Evolutionary conservation across 2,888 invertebrate genomes (phyloP).

Genomic region (Ectemnius continuus): DNA sequence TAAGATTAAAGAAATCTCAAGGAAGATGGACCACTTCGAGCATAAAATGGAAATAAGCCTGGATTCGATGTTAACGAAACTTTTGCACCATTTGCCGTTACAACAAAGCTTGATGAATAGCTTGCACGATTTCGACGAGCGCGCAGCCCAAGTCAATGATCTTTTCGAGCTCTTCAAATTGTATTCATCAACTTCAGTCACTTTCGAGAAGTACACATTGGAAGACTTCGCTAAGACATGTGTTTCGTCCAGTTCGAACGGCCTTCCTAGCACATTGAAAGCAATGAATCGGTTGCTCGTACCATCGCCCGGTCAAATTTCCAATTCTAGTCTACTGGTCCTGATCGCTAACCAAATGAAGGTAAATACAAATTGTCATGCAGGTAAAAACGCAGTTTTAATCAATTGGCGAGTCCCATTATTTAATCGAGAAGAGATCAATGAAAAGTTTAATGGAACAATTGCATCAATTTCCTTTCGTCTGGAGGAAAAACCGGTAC

Average conservation of each 20-base stretch:
- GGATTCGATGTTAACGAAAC: conserved; percentile 46
- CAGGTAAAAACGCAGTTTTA: no score
- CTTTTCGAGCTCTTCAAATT: conserved; percentile 69
- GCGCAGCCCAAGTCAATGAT: conserved; percentile 53
- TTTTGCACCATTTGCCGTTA: conserved; percentile 76
- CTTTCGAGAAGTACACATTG: conserved; percentile 83
- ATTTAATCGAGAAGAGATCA: no score
- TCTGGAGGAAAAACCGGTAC: no score
- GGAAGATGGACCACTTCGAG: conserved; percentile 65
- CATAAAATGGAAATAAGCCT: conserved; percentile 51
- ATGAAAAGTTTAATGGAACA: no score
- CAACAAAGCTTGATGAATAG: conserved; percentile 81
- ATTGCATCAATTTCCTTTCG: no score
- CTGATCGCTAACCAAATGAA: conserved; percentile 61
- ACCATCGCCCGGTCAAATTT: conserved; percentile 78
- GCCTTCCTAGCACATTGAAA: conserved; percentile 84
- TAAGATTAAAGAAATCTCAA: conserved; percentile 61
- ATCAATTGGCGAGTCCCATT: no score
- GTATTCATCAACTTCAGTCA: conserved; percentile 70
- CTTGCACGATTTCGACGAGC: conserved; percentile 82
- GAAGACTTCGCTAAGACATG: conserved; percentile 85
- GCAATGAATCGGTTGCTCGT: conserved; percentile 83
- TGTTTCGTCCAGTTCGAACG: conserved; percentile 84
- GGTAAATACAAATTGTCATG: conserved; percentile 32
- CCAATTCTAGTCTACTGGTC: conserved; percentile 79